Evolutionary conservation across 2,113 vertebrate species (phyloP).

Genomic region (Cebus imitator): DNA sequence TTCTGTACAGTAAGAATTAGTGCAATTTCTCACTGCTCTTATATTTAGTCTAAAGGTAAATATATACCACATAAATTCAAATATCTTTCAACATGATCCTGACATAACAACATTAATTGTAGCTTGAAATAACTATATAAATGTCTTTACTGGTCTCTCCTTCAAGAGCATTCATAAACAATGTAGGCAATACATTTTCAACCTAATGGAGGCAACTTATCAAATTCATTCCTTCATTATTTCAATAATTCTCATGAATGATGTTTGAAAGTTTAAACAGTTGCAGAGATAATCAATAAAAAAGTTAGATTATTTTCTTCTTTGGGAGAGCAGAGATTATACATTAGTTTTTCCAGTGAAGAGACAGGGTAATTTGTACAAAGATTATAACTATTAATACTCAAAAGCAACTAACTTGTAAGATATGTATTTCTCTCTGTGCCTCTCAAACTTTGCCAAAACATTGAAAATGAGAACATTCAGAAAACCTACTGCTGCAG

Average conservation of each 20-base stretch:
- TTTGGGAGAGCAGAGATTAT: not conserved
- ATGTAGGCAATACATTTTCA: not conserved
- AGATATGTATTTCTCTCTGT: not conserved
- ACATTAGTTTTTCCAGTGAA: not conserved
- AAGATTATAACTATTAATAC: not conserved
- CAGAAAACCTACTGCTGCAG: not conserved
- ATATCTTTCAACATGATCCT: not conserved
- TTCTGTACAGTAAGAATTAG: not conserved
- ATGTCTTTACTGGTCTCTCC: not conserved
- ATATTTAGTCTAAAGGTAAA: not conserved
- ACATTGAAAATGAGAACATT: slow-evolving; percentile 26
- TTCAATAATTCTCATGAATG: not conserved
- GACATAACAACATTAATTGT: not conserved
- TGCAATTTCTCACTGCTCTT: not conserved
- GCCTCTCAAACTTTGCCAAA: slow-evolving; percentile 52
- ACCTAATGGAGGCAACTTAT: not conserved
- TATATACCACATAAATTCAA: not conserved
- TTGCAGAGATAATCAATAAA: not conserved
- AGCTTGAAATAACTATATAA: slow-evolving; percentile 22
- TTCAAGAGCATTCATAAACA: not conserved
- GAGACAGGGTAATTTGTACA: not conserved
- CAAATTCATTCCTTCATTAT: not conserved
- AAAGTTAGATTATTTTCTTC: not conserved
- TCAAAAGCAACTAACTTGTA: not conserved
- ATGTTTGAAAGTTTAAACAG: slow-evolving; percentile 34